These are phyloP conservation scores for Enteromius trimaculatus DNA, from an alignment of 2,797 vertebrate species.

Conservation along the genomic window DNA sequence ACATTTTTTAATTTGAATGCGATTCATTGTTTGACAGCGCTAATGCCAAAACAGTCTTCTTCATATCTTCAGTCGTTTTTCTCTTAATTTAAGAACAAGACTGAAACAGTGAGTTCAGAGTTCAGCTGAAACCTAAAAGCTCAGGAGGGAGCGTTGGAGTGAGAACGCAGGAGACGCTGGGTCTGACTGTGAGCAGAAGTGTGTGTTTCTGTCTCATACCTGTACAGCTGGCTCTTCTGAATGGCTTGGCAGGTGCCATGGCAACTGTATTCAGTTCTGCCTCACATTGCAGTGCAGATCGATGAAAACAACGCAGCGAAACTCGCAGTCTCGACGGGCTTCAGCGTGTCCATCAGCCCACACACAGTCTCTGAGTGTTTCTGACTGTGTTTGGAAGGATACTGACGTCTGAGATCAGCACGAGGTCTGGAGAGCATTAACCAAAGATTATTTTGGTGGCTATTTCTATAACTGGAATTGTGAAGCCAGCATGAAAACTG, in stretches of 20 bases:
- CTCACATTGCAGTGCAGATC: not conserved
- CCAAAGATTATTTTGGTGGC: not conserved
- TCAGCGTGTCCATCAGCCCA: not conserved
- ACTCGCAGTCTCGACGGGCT: not conserved
- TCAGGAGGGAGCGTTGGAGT: not conserved
- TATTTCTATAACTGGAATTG: not conserved
- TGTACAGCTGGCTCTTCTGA: not conserved
- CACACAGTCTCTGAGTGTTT: not conserved
- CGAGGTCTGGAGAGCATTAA: not conserved
- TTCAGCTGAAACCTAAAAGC: not conserved
- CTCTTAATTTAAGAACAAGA: not conserved
- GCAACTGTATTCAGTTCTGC: not conserved
- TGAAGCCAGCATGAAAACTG: not conserved
- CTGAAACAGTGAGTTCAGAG: not conserved
- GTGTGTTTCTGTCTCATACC: conserved; percentile 6
- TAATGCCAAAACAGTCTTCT: not conserved
- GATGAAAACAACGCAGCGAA: not conserved
- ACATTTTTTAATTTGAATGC: too few species aligned
- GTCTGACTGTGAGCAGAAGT: not conserved
- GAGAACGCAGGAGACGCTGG: not conserved
- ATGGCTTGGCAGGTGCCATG: conserved; percentile 12
- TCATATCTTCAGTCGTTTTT: not conserved
- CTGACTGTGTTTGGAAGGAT: not conserved
- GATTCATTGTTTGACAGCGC: too few species aligned
- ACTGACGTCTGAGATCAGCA: not conserved